Conservation (phyloP, 2,797 vertebrate species). For the Trachurus trachurus region DNA sequence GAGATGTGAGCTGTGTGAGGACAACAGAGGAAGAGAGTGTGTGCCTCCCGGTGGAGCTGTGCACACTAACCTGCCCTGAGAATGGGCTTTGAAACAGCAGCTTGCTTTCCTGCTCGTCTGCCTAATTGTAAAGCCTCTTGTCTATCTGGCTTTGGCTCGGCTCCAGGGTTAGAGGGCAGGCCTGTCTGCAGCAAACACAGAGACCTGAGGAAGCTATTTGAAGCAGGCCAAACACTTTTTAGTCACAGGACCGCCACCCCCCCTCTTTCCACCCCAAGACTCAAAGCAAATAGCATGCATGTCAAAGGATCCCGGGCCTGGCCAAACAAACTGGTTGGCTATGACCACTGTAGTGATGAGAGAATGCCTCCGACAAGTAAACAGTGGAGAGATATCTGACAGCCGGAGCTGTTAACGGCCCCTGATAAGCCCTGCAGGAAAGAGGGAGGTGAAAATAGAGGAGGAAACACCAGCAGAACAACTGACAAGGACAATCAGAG, state of each 20-base stretch:
- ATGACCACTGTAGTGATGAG: slow-evolving; percentile 61
- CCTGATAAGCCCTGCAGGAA: slow-evolving; percentile 73
- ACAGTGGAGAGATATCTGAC: slow-evolving; percentile 74
- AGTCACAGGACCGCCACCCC: slow-evolving; percentile 48
- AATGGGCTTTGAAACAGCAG: slow-evolving; percentile 40
- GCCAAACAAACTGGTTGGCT: slow-evolving; percentile 67
- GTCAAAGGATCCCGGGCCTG: slow-evolving; percentile 56
- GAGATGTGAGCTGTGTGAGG: slow-evolving; percentile 66
- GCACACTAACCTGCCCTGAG: slow-evolving; percentile 58
- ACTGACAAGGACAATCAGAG: slow-evolving; percentile 69
- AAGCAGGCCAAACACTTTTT: slow-evolving; percentile 61
- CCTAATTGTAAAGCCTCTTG: slow-evolving; percentile 58
- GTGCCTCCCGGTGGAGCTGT: slow-evolving; percentile 64
- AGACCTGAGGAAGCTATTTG: slow-evolving; percentile 55
- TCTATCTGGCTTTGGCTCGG: slow-evolving; percentile 52
- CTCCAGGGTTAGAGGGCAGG: slow-evolving; percentile 43
- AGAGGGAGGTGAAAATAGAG: slow-evolving; percentile 67
- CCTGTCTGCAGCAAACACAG: slow-evolving; percentile 67
- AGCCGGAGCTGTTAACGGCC: slow-evolving; percentile 75
- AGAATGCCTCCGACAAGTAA: slow-evolving; percentile 70
- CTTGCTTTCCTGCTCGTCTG: slow-evolving; percentile 42
- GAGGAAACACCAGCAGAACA: slow-evolving; percentile 68
- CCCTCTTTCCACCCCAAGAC: slow-evolving; percentile 6
- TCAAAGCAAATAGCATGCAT: slow-evolving; percentile 63
- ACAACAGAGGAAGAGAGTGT: slow-evolving; percentile 49